These are phyloP conservation scores for Drosophila nasuta DNA, from an alignment of 1,140 invertebrate species.

Conservation along the genomic window DNA sequence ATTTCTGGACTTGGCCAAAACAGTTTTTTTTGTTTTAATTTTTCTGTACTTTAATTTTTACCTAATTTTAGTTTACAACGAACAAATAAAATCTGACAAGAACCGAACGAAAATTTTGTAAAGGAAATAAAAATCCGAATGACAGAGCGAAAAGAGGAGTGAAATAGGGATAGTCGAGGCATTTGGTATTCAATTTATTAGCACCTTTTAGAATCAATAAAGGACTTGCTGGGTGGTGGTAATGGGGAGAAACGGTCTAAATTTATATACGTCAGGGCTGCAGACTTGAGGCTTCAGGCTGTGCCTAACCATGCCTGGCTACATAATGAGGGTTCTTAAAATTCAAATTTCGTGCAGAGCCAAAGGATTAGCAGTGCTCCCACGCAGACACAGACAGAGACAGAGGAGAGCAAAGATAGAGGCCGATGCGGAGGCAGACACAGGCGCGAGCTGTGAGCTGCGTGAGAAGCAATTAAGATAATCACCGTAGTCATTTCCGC, in stretches of 20 bases:
- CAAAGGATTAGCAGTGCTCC: constrained; percentile 64
- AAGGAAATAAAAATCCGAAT: neutral
- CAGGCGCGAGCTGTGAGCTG: constrained; percentile 15
- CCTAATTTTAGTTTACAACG: constrained; percentile 15
- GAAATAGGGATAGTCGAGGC: neutral
- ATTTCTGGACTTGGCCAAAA: constrained; percentile 10
- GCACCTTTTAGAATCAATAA: constrained; percentile 28
- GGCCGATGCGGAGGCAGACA: neutral
- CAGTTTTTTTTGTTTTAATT: neutral
- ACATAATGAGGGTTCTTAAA: constrained; percentile 68
- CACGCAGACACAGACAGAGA: neutral
- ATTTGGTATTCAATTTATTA: constrained; percentile 28
- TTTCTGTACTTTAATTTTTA: constrained; percentile 17
- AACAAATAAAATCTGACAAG: constrained; percentile 7
- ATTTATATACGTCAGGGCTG: constrained; percentile 30
- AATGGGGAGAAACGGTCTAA: constrained; percentile 38
- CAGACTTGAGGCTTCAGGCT: neutral
- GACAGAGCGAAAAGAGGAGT: neutral
- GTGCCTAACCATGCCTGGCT: constrained; percentile 3
- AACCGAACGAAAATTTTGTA: neutral
- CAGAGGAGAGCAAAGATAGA: neutral
- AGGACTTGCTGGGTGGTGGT: neutral
- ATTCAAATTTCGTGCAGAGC: constrained; percentile 58
- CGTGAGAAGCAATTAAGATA: constrained; percentile 81
- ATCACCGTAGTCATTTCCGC: constrained; percentile 76